Evolutionary conservation across 2,113 vertebrate genomes (phyloP).

Genomic region (Nycticryphes semicollaris): DNA sequence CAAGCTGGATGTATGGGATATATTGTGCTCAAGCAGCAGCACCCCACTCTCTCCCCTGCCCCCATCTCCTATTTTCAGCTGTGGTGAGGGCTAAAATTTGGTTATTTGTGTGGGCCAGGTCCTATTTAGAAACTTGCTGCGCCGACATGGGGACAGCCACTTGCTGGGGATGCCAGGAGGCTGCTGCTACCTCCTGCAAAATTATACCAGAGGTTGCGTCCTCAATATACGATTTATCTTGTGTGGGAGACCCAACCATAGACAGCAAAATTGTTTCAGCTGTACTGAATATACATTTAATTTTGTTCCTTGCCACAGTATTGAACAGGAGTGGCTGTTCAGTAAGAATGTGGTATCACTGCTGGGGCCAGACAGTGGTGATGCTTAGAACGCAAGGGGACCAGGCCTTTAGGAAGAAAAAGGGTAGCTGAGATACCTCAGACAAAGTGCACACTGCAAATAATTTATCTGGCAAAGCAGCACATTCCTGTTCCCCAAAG

Average conservation of each 20-base stretch:
- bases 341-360: neutral
- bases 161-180: neutral
- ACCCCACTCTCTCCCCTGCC: too few relatives aligned
- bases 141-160: neutral
- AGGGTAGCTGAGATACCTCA: neutral
- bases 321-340: neutral
- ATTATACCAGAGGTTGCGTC: neutral
- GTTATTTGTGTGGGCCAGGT: neutral
- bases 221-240: neutral
- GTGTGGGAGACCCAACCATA: fast-evolving
- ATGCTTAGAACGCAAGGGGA: neutral
- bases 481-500: neutral
- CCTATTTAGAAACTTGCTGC: neutral
- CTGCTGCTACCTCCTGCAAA: neutral
- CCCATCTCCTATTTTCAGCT: neutral
- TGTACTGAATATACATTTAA: neutral
- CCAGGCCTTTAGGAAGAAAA: neutral
- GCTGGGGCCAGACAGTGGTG: neutral
- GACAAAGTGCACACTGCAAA: neutral
- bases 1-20: conserved; percentile 1
- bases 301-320: neutral
- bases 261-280: neutral
- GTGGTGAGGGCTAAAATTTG: neutral
- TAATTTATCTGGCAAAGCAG: neutral
- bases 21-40: neutral